Conservation (phyloP, 2,797 vertebrate species). For the Hypotaenidia okinawae region DNA sequence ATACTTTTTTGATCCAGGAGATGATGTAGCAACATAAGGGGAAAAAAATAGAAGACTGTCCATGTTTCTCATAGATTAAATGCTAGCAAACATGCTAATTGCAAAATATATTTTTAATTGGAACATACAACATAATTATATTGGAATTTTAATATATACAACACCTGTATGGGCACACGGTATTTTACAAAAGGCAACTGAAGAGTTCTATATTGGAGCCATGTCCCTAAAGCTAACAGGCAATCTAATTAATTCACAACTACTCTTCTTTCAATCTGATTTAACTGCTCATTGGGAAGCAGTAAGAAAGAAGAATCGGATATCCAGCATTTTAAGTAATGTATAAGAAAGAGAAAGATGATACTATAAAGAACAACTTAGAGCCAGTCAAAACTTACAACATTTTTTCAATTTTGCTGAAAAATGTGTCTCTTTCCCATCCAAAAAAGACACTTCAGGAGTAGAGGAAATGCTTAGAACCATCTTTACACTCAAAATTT, state of each 20-base stretch:
- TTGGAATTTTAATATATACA: neutral
- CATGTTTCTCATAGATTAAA: neutral
- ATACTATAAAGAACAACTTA: neutral
- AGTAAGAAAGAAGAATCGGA: neutral
- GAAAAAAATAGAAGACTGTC: neutral
- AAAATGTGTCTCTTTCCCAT: neutral
- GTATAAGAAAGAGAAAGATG: neutral
- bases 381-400: neutral
- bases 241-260: conserved; percentile 10
- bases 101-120: neutral
- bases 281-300: conserved; percentile 8
- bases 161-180: neutral
- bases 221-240: neutral
- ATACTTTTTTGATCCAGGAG: neutral
- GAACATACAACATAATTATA: neutral
- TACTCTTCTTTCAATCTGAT: neutral
- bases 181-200: neutral
- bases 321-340: neutral
- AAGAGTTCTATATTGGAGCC: neutral
- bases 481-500: neutral
- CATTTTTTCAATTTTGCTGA: neutral
- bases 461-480: neutral
- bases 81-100: neutral
- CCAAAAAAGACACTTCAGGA: neutral
- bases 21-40: neutral